These are phyloP conservation scores for Labrus mixtus DNA, from an alignment of 2,113 vertebrate species.

Conservation along the genomic window DNA sequence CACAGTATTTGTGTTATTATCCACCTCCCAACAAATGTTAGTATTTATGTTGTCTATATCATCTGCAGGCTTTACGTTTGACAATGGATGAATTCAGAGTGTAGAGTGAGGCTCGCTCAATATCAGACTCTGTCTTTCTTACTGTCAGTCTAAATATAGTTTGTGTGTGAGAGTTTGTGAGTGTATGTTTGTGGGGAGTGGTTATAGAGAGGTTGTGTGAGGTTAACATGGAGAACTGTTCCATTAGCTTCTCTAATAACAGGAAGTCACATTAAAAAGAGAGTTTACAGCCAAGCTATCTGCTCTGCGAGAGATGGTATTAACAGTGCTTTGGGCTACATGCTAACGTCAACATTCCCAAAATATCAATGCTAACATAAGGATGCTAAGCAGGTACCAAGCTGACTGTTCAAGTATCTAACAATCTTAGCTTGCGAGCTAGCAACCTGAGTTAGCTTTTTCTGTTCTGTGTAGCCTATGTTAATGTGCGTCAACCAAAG, in stretches of 20 bases:
- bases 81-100: slow-evolving; percentile 27
- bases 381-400: no score
- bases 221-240: not conserved
- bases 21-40: slow-evolving; percentile 2
- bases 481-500: no score
- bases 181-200: slow-evolving; percentile 1
- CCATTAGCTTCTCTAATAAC: not conserved
- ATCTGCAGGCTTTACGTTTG: slow-evolving; percentile 40
- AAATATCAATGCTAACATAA: no score
- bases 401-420: no score
- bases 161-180: not conserved
- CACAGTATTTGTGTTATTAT: slow-evolving; percentile 4
- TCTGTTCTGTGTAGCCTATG: no score
- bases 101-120: slow-evolving; percentile 47
- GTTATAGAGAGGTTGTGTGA: not conserved
- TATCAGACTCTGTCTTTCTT: slow-evolving; percentile 24
- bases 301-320: no score
- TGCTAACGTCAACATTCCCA: no score
- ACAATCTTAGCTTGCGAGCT: no score
- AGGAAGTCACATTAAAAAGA: not conserved
- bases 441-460: no score
- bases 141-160: slow-evolving; percentile 63
- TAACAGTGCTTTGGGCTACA: no score
- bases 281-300: no score
- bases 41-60: not conserved